A percentile compares a stretch with the other conserved stretches of the same genome.
These are phyloP conservation scores for Acrobasis consociella DNA, from an alignment of 2,888 invertebrate species.

Conservation along the genomic window DNA sequence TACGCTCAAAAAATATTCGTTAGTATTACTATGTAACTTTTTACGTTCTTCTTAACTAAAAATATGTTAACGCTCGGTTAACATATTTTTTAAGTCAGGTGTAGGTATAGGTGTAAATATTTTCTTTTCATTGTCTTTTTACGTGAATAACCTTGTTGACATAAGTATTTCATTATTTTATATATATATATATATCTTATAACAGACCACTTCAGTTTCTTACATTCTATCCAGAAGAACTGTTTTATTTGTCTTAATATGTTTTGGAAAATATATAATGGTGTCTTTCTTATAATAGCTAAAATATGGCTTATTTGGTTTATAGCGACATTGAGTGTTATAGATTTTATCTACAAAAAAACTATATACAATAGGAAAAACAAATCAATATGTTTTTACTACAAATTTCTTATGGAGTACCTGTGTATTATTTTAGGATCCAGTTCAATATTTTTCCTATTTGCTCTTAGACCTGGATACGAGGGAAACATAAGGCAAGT, in stretches of 20 bases:
- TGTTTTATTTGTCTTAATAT: not conserved
- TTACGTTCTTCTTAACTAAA: no score
- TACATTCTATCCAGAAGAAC: not conserved
- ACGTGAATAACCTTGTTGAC: not conserved
- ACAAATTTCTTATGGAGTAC: constrained; percentile 23
- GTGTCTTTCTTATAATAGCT: not conserved
- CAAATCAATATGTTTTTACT: constrained; percentile 25
- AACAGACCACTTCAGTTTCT: not conserved
- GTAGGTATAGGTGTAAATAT: no score
- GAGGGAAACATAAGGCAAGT: constrained; percentile 18
- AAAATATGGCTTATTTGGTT: constrained; percentile 4
- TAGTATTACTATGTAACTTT: no score
- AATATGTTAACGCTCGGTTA: no score
- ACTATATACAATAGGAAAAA: constrained; percentile 24
- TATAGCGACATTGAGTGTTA: constrained; percentile 11
- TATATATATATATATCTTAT: not conserved
- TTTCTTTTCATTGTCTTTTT: not conserved
- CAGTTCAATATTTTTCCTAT: constrained; percentile 13
- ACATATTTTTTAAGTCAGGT: no score
- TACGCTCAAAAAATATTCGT: no score
- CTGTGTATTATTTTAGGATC: constrained; percentile 4
- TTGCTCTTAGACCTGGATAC: constrained; percentile 18
- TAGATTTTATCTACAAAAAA: constrained; percentile 28
- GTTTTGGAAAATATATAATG: constrained; percentile 3
- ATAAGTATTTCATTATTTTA: not conserved